A percentile compares a stretch with the other conserved stretches of the same genome.
Evolutionary conservation across 2,797 vertebrate species (phyloP).

Genomic region (Rhinichthys osculus): DNA sequence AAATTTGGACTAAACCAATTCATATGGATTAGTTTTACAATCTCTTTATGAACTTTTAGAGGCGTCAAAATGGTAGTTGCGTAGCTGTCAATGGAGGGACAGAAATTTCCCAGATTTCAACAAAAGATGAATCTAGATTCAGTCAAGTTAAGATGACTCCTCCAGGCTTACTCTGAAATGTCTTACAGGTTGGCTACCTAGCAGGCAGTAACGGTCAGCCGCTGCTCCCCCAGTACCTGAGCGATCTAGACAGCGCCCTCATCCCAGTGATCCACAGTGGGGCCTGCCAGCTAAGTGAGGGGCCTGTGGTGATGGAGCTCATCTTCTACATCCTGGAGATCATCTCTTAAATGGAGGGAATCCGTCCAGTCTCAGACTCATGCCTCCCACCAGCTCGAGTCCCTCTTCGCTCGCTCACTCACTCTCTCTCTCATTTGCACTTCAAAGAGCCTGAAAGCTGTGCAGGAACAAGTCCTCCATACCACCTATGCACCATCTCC

Average conservation of each 20-base stretch:
- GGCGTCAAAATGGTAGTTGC: no score
- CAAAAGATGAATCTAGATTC: not conserved
- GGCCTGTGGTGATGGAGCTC: conserved; percentile 95
- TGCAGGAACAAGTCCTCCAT: conserved; percentile 67
- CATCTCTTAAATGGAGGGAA: conserved; percentile 83
- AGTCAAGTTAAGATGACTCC: not conserved
- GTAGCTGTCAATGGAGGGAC: no score
- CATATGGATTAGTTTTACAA: no score
- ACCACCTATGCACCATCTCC: conserved; percentile 76
- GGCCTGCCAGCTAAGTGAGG: conserved; percentile 94
- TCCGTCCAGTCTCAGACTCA: conserved; percentile 14
- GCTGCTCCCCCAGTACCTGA: conserved; percentile 93
- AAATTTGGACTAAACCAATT: no score
- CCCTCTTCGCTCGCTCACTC: not conserved
- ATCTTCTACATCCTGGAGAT: conserved; percentile 99
- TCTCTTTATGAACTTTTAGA: no score
- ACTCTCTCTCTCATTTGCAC: conserved; percentile 64
- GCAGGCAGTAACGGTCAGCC: conserved; percentile 96
- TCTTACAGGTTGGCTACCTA: conserved; percentile 92
- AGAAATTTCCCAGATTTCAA: not conserved
- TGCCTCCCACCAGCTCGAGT: conserved; percentile 13
- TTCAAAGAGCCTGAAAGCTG: conserved; percentile 73
- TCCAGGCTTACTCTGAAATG: not conserved
- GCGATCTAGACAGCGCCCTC: conserved; percentile 96
- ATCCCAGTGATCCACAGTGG: conserved; percentile 97